phyloP scores from a whole-genome alignment of 1,140 invertebrate genomes.

The Aleiodes sp. region DNA sequence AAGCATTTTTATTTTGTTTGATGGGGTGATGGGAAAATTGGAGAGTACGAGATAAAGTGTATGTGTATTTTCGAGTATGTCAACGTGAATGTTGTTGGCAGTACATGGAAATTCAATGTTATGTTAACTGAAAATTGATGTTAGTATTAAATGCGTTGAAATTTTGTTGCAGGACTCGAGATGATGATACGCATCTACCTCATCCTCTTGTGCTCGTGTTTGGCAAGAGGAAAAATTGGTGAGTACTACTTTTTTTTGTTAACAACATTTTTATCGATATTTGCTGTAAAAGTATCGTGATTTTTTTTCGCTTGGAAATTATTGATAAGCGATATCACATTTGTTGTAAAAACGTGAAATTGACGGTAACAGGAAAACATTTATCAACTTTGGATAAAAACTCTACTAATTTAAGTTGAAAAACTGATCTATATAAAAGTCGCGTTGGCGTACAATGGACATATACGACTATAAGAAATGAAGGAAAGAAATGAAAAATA shows the following conservation, averaged over 20 bases:
- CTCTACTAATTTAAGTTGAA: conserved; percentile 1
- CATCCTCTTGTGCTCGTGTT: conserved; percentile 59
- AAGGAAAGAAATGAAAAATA: no score
- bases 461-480: no score
- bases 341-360: neutral
- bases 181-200: conserved; percentile 63
- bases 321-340: no score
- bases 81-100: neutral
- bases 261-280: no score
- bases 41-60: neutral
- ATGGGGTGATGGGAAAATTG: neutral
- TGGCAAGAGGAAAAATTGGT: conserved; percentile 60
- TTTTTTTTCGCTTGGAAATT: no score
- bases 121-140: neutral
- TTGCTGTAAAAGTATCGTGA: no score
- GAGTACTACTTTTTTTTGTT: conserved; percentile 41
- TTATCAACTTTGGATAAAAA: neutral
- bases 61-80: neutral
- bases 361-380: neutral
- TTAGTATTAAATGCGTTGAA: conserved; percentile 3
- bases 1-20: neutral
- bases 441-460: neutral
- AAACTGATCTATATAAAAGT: conserved; percentile 19
- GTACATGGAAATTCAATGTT: neutral
- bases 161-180: conserved; percentile 38